Evolutionary conservation across 1,140 invertebrate species (phyloP).

Genomic region (Drosophila equinoxialis): DNA sequence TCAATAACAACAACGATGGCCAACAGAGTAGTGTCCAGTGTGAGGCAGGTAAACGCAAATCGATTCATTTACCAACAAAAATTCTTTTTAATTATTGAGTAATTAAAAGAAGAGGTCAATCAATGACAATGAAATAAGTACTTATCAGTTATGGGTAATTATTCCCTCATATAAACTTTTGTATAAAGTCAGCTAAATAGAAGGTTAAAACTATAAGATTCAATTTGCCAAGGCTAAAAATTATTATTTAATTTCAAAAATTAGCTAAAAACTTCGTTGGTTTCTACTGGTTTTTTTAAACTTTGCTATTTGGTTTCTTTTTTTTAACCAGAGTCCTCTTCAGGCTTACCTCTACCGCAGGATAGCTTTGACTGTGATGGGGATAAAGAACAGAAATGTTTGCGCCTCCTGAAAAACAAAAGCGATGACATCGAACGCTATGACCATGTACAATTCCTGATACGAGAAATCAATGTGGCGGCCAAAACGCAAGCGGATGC

Average conservation of each 20-base stretch:
- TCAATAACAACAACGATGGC: slow-evolving; percentile 76
- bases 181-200: no score
- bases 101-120: background rate
- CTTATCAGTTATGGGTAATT: no score
- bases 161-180: no score
- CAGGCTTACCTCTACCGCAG: slow-evolving; percentile 32
- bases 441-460: slow-evolving; percentile 97
- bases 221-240: no score
- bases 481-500: slow-evolving; percentile 64
- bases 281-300: no score
- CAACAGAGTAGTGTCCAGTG: slow-evolving; percentile 50
- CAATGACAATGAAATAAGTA: no score
- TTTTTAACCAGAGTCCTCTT: slow-evolving; percentile 28
- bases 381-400: slow-evolving; percentile 77
- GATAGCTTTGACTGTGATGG: slow-evolving; percentile 77
- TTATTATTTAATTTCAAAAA: no score
- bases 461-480: slow-evolving; percentile 89
- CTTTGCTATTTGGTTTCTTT: background rate
- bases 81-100: background rate
- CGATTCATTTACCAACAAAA: background rate
- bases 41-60: slow-evolving; percentile 55
- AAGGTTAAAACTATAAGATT: no score
- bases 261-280: no score
- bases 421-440: slow-evolving; percentile 84
- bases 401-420: slow-evolving; percentile 81